Conservation (phyloP, 1,140 invertebrate species). For the Microplitis demolitor region DNA sequence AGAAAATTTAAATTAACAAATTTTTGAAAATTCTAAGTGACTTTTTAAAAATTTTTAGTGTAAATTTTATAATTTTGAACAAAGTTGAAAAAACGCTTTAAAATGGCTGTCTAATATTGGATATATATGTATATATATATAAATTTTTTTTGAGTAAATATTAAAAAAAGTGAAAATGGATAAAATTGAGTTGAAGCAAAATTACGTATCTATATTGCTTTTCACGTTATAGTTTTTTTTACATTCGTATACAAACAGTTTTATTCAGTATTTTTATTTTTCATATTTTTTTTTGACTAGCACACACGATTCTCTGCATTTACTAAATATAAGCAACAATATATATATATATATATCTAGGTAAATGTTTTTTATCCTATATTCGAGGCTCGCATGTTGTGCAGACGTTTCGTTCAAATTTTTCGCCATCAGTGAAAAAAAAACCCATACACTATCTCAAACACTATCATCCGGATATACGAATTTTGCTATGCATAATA, state of each 20-base stretch:
- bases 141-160: not conserved
- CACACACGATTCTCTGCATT: not conserved
- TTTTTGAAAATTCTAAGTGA: too few relatives aligned
- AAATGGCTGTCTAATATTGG: too few relatives aligned
- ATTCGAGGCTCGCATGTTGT: not conserved
- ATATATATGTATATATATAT: too few relatives aligned
- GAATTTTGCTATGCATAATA: slow-evolving; percentile 20
- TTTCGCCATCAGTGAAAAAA: not conserved
- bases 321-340: not conserved
- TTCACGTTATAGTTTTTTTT: not conserved
- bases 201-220: slow-evolving; percentile 8
- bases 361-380: not conserved
- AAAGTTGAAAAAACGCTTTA: too few relatives aligned
- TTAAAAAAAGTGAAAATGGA: not conserved
- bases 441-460: too few relatives aligned
- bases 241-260: not conserved
- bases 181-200: slow-evolving; percentile 6
- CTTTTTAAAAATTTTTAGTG: too few relatives aligned
- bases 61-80: too few relatives aligned
- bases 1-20: too few relatives aligned
- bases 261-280: not conserved
- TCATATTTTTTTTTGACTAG: too few relatives aligned
- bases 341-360: too few relatives aligned
- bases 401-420: not conserved
- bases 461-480: not conserved